Conservation (phyloP, 2,888 invertebrate genomes). For the Tetragonula carbonaria region DNA sequence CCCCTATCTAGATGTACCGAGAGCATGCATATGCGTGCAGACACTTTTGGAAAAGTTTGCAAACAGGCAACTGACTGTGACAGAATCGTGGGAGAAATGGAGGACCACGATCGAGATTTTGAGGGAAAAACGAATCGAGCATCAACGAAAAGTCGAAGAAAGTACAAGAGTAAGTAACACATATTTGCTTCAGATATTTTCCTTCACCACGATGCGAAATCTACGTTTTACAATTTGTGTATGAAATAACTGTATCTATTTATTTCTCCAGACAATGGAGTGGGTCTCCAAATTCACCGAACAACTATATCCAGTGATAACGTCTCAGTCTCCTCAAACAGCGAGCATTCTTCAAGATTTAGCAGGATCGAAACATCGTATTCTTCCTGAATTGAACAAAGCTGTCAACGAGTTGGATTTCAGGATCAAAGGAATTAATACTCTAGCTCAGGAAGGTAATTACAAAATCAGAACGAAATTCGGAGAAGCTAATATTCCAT, state of each 20-base stretch:
- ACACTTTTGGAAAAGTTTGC: constrained; percentile 89
- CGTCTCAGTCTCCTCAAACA: constrained; percentile 87
- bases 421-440: constrained; percentile 88
- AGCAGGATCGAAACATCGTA: constrained; percentile 85
- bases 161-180: constrained; percentile 74
- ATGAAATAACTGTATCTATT: constrained; percentile 7
- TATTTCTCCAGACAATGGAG: constrained; percentile 86
- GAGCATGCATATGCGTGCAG: constrained; percentile 88
- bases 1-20: constrained; percentile 88
- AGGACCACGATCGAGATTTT: constrained; percentile 86
- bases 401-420: constrained; percentile 89
- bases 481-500: too few relatives aligned
- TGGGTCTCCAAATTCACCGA: constrained; percentile 89
- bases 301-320: constrained; percentile 91
- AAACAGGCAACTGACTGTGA: constrained; percentile 87
- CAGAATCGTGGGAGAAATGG: constrained; percentile 90
- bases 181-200: neutral
- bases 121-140: constrained; percentile 83
- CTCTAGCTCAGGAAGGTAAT: constrained; percentile 87
- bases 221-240: neutral
- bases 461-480: neutral
- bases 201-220: neutral
- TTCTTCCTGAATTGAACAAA: constrained; percentile 87
- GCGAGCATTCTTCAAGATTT: constrained; percentile 86
- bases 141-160: constrained; percentile 84